These are phyloP conservation scores for Zaprionus nigranus DNA, from an alignment of 1,140 invertebrate species.

Conservation along the genomic window DNA sequence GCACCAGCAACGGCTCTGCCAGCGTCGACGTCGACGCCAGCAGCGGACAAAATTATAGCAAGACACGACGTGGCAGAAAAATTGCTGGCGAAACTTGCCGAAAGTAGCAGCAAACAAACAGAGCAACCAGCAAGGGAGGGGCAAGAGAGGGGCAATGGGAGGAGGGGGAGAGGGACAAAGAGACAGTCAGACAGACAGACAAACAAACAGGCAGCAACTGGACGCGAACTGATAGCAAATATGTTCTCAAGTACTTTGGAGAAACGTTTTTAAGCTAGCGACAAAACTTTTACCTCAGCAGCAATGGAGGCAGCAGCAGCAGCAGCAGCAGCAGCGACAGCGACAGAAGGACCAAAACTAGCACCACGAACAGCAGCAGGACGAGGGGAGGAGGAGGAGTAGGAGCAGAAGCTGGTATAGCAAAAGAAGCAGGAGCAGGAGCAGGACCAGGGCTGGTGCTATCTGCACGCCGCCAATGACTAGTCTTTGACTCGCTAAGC, in stretches of 20 bases:
- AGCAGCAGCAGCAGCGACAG: constrained; percentile 16
- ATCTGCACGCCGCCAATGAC: constrained; percentile 47
- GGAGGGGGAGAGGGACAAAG: background rate
- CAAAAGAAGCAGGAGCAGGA: constrained; percentile 20
- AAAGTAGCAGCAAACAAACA: constrained; percentile 67
- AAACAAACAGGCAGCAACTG: constrained; percentile 61
- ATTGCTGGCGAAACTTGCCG: constrained; percentile 66
- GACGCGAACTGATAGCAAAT: constrained; percentile 82
- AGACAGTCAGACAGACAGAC: constrained; percentile 24
- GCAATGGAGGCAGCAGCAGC: constrained; percentile 25
- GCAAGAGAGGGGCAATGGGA: background rate
- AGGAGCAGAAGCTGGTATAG: background rate
- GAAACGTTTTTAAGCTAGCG: constrained; percentile 78
- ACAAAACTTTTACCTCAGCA: constrained; percentile 76
- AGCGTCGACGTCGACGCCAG: background rate
- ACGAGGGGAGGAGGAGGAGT: background rate
- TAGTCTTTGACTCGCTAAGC: constrained; percentile 76
- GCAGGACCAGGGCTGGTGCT: constrained; percentile 7
- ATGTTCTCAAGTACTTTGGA: constrained; percentile 78
- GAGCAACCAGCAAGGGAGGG: background rate
- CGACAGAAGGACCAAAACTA: constrained; percentile 38
- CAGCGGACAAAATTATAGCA: constrained; percentile 59
- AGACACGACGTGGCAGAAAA: constrained; percentile 71
- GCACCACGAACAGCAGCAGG: constrained; percentile 1
- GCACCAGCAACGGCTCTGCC: constrained; percentile 1